Evolutionary conservation across 2,888 invertebrate species (phyloP).

Genomic region (Andrena hattorfiana): DNA sequence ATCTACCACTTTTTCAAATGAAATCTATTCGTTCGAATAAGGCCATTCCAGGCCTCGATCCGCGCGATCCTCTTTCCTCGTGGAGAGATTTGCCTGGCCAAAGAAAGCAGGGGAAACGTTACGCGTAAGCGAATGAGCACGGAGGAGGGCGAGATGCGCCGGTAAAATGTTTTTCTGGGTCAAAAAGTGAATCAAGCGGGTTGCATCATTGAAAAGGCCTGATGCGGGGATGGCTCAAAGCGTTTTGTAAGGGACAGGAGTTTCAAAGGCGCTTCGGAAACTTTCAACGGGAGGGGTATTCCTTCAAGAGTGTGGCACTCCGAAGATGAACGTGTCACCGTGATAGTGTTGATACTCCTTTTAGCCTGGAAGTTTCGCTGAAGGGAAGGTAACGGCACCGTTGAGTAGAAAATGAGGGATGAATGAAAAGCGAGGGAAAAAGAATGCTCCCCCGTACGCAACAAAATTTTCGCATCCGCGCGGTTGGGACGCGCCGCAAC

Average conservation of each 20-base stretch:
- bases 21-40: constrained; percentile 1
- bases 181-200: constrained; percentile 56
- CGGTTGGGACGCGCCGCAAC: neutral
- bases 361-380: constrained; percentile 40
- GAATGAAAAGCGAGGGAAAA: neutral
- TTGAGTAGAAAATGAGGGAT: constrained; percentile 52
- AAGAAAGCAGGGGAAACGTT: neutral
- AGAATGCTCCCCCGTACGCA: neutral
- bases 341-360: constrained; percentile 59
- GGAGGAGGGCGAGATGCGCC: neutral
- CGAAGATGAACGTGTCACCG: constrained; percentile 59
- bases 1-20: neutral
- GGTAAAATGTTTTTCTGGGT: constrained; percentile 58
- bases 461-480: constrained; percentile 22
- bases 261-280: constrained; percentile 59
- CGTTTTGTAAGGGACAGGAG: constrained; percentile 56
- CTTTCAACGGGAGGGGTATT: constrained; percentile 44
- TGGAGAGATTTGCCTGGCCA: neutral
- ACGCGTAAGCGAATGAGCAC: constrained; percentile 46
- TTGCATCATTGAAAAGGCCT: constrained; percentile 57
- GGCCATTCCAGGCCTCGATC: neutral
- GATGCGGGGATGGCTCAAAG: constrained; percentile 47
- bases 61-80: constrained; percentile 3
- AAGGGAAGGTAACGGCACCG: constrained; percentile 30
- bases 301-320: constrained; percentile 53